Percentiles rank a stretch among this genome's conserved stretches.
phyloP scores from a whole-genome alignment of 2,888 invertebrate genomes.

The Thera britannica region DNA sequence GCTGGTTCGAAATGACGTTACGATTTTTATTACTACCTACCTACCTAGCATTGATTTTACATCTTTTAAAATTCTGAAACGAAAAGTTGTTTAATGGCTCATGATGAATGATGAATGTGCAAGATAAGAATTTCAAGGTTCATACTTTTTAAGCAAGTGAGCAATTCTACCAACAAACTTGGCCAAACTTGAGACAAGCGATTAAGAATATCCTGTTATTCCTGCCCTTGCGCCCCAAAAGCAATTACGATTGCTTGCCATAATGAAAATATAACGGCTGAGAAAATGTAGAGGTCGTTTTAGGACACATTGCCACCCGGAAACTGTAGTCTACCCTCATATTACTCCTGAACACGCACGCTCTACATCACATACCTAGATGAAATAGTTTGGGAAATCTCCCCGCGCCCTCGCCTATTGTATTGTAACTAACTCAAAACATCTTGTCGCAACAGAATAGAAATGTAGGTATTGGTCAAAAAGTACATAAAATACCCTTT shows the following conservation, averaged over 20 bases:
- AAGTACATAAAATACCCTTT: too few relatives aligned
- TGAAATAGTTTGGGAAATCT: neutral
- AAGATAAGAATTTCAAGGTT: too few relatives aligned
- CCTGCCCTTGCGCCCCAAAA: conserved; percentile 8
- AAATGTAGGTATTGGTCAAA: too few relatives aligned
- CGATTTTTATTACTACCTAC: too few relatives aligned
- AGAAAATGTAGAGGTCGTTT: conserved; percentile 45
- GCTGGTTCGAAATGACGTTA: too few relatives aligned
- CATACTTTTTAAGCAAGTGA: neutral
- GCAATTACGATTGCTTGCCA: conserved; percentile 41
- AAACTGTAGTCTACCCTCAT: conserved; percentile 42
- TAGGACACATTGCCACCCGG: conserved; percentile 41
- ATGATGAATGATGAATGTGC: too few relatives aligned
- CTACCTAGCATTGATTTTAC: too few relatives aligned
- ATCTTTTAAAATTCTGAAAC: too few relatives aligned
- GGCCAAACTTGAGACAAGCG: conserved; percentile 7
- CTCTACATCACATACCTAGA: conserved; percentile 1
- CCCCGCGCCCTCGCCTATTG: too few relatives aligned
- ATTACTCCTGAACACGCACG: conserved; percentile 51
- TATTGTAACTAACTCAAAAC: too few relatives aligned
- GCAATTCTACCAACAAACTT: conserved; percentile 8
- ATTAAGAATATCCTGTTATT: conserved; percentile 8
- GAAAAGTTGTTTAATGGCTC: too few relatives aligned
- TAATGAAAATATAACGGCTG: conserved; percentile 48
- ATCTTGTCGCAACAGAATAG: too few relatives aligned